phyloP scores from a whole-genome alignment of 1,140 invertebrate species.

The Penaeus chinensis region DNA sequence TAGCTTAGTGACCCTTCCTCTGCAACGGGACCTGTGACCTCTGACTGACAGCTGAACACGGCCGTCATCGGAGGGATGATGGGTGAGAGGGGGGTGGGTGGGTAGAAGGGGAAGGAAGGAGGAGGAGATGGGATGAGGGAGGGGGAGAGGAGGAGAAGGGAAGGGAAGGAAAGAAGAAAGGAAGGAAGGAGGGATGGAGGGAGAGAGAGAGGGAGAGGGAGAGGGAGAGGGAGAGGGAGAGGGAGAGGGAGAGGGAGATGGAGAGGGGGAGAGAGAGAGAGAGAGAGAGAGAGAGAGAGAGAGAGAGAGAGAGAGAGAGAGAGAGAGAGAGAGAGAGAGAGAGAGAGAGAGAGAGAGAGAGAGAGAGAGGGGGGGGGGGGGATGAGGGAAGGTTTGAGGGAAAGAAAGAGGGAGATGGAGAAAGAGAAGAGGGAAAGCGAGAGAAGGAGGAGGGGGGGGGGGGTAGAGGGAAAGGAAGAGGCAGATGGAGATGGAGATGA shows the following conservation, averaged over 20 bases:
- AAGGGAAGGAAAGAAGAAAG: background rate
- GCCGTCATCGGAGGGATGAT: too few species aligned
- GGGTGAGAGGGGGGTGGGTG: background rate
- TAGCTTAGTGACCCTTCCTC: too few species aligned
- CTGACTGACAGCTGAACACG: too few species aligned
- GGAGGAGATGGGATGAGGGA: background rate
- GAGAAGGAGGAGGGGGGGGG: background rate
- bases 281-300: constrained; percentile 7
- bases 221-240: background rate
- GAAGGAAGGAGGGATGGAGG: background rate
- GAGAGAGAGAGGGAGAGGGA: background rate
- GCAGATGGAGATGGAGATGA: background rate
- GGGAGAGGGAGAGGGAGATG: background rate
- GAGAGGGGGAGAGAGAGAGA: background rate
- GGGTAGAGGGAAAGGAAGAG: background rate
- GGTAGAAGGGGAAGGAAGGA: background rate
- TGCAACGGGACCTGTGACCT: too few species aligned
- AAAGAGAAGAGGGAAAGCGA: background rate
- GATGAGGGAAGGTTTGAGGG: background rate
- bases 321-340: background rate
- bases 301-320: background rate
- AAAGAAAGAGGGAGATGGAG: background rate
- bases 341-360: background rate
- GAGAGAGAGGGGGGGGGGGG: background rate
- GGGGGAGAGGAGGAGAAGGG: background rate